Evolutionary conservation across 30 jellyfish, hydroid and myxozoan species (phyloP).

Genomic region (Chironex yamaguchii): DNA sequence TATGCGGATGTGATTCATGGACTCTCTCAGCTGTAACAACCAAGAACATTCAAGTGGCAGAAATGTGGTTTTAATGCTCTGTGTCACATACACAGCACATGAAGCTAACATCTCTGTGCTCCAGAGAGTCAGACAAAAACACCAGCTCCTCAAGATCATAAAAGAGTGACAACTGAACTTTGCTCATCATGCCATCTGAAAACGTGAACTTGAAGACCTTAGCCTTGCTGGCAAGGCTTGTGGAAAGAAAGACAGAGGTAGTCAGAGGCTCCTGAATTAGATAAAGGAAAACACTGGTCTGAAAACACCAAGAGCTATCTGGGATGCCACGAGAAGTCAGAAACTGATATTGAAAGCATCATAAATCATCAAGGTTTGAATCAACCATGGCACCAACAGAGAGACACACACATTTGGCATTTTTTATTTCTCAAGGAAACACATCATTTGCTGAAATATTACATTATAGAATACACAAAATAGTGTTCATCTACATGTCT

Average conservation of each 20-base stretch:
- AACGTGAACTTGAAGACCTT: neutral
- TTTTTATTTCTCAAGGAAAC: too few relatives aligned
- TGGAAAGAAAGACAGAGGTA: neutral
- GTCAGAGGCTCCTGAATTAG: too few relatives aligned
- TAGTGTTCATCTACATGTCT: too few relatives aligned
- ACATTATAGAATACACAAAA: too few relatives aligned
- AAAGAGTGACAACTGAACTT: neutral
- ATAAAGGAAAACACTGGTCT: too few relatives aligned
- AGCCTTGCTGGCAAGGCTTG: neutral
- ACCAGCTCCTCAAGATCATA: neutral
- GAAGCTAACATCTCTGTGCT: neutral
- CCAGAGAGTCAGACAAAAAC: neutral
- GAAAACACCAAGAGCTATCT: too few relatives aligned
- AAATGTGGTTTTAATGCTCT: neutral
- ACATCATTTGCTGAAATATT: too few relatives aligned
- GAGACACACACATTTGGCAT: too few relatives aligned
- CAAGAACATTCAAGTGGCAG: neutral
- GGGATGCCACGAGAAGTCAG: too few relatives aligned
- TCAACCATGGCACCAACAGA: too few relatives aligned
- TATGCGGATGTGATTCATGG: neutral
- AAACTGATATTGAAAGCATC: too few relatives aligned
- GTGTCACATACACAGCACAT: neutral
- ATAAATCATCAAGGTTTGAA: too few relatives aligned
- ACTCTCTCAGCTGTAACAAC: neutral
- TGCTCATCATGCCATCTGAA: neutral